These are phyloP conservation scores for Poecilia wingei DNA, from an alignment of 2,797 vertebrate species.

Conservation along the genomic window DNA sequence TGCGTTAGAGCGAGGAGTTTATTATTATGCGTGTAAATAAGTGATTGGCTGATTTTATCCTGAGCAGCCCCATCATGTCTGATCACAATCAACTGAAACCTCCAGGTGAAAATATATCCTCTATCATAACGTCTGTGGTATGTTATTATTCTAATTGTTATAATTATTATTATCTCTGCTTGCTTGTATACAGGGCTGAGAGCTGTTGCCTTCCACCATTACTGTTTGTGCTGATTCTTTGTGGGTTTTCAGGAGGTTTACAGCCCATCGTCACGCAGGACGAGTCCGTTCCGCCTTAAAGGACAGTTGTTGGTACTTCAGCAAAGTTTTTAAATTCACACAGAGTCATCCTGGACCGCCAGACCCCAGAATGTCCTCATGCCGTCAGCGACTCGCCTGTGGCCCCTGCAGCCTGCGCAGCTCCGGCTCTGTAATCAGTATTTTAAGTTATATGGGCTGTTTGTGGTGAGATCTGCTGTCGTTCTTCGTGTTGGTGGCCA, in stretches of 20 bases:
- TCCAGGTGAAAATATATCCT: slow-evolving; percentile 66
- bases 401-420: slow-evolving; percentile 78
- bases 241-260: slow-evolving; percentile 6
- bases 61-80: slow-evolving; percentile 66
- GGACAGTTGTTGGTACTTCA: background rate
- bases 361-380: background rate
- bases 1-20: slow-evolving; percentile 85
- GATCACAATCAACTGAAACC: slow-evolving; percentile 59
- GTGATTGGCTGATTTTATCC: slow-evolving; percentile 75
- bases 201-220: background rate
- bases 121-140: slow-evolving; percentile 68
- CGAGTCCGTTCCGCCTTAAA: background rate
- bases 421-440: slow-evolving; percentile 91
- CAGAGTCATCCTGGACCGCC: background rate
- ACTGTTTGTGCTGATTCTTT: slow-evolving; percentile 4
- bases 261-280: background rate
- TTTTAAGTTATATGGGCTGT: slow-evolving; percentile 97
- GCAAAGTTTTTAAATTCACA: background rate
- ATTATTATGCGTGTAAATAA: slow-evolving; percentile 91
- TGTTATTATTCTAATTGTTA: slow-evolving; percentile 43
- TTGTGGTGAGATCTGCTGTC: slow-evolving; percentile 72
- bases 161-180: slow-evolving; percentile 60
- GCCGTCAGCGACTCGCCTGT: background rate
- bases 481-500: slow-evolving; percentile 13
- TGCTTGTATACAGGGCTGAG: slow-evolving; percentile 21